Evolutionary conservation across 2,888 invertebrate species (phyloP).

Genomic region (Nezara viridula): DNA sequence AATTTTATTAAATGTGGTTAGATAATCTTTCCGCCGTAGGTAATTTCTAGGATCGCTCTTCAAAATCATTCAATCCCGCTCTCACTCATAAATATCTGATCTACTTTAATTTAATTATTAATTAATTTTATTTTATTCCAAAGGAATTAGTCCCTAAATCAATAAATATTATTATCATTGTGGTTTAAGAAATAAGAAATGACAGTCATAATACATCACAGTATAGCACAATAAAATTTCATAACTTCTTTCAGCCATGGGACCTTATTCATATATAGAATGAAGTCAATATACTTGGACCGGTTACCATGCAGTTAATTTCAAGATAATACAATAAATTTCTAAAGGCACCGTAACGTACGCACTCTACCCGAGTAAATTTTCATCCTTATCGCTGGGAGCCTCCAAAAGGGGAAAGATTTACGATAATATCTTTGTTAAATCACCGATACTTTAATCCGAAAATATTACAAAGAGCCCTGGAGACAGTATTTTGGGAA

Average conservation of each 20-base stretch:
- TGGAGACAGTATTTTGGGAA: constrained; percentile 15
- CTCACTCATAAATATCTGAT: too few relatives aligned
- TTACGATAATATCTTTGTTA: constrained; percentile 28
- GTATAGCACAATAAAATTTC: background rate
- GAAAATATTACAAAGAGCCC: constrained; percentile 34
- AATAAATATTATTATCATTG: too few relatives aligned
- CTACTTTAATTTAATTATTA: too few relatives aligned
- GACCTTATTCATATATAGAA: background rate
- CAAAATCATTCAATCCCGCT: too few relatives aligned
- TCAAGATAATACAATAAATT: constrained; percentile 10
- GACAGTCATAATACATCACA: background rate
- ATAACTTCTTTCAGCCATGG: background rate
- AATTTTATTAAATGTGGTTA: too few relatives aligned
- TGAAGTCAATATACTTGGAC: background rate
- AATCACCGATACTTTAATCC: constrained; percentile 40
- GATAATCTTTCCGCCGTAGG: too few relatives aligned
- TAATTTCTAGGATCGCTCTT: too few relatives aligned
- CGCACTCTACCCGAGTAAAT: background rate
- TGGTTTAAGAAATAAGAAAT: background rate
- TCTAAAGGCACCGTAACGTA: background rate
- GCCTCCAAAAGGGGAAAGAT: background rate
- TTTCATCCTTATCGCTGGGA: constrained; percentile 1
- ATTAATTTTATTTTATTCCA: too few relatives aligned
- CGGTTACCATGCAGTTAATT: constrained; percentile 3
- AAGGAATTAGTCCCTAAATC: too few relatives aligned